A percentile compares a stretch with the other conserved stretches of the same genome.
Evolutionary conservation across 1,140 invertebrate genomes (phyloP).

Genomic region (Zaprionus vittiger): DNA sequence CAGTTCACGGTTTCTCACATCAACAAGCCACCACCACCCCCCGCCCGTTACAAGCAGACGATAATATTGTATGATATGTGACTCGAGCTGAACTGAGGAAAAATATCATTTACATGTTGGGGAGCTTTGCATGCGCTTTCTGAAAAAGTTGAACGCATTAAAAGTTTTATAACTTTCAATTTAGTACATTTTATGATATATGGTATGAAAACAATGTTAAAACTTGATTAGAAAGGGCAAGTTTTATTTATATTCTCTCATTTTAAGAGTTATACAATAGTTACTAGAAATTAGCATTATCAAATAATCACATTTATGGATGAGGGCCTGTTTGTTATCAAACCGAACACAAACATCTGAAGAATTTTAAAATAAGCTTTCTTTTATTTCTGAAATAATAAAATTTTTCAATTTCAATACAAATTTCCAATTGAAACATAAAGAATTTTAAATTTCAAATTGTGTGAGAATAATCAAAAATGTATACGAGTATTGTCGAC

Average conservation of each 20-base stretch:
- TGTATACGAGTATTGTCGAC: conserved; percentile 1
- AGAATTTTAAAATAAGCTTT: neutral
- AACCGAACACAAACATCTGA: neutral
- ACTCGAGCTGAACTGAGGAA: neutral
- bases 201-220: neutral
- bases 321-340: neutral
- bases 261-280: too few relatives aligned
- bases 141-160: neutral
- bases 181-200: neutral
- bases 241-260: too few relatives aligned
- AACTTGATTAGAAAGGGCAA: too few relatives aligned
- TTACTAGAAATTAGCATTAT: too few relatives aligned
- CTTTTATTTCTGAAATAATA: neutral
- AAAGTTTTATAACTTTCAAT: neutral
- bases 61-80: neutral
- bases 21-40: neutral
- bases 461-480: neutral
- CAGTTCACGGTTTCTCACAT: neutral
- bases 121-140: neutral
- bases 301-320: neutral
- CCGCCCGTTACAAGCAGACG: neutral
- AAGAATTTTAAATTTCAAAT: neutral
- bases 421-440: neutral
- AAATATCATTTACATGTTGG: neutral
- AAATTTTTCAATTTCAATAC: neutral